Percentiles rank a stretch among this genome's conserved stretches.
These are phyloP conservation scores for Thunnus albacares DNA, from an alignment of 2,797 vertebrate genomes.

Conservation along the genomic window DNA sequence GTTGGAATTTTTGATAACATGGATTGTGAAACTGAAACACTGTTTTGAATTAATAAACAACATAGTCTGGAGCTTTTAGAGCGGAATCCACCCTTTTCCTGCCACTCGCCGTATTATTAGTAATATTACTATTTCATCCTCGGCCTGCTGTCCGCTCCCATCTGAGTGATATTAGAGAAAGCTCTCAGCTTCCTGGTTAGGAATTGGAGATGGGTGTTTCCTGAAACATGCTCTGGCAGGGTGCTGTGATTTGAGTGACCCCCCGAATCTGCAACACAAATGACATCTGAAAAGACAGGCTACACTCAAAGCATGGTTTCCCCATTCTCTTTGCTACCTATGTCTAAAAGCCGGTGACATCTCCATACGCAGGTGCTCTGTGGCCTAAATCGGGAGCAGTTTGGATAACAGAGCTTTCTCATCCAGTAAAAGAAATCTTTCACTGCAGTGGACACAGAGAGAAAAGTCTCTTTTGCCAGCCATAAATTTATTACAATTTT, in stretches of 20 bases:
- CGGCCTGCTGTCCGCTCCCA: conserved; percentile 61
- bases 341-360: conserved; percentile 70
- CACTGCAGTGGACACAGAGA: conserved; percentile 23
- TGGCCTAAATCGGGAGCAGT: conserved; percentile 53
- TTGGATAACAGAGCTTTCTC: conserved; percentile 30
- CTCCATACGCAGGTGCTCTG: conserved; percentile 41
- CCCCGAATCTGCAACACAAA: conserved; percentile 65
- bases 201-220: conserved; percentile 68
- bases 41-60: conserved; percentile 90
- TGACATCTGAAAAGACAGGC: conserved; percentile 72
- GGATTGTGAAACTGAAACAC: conserved; percentile 87
- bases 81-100: conserved; percentile 70
- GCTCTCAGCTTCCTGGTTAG: conserved; percentile 74
- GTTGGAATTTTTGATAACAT: conserved; percentile 89
- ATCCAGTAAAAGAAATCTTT: conserved; percentile 37
- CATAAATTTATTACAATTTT: conserved; percentile 33
- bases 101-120: conserved; percentile 78
- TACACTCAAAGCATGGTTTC: conserved; percentile 49
- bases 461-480: conserved; percentile 1
- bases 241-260: conserved; percentile 77
- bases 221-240: conserved; percentile 67
- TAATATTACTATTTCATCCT: conserved; percentile 83
- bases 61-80: conserved; percentile 83
- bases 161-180: conserved; percentile 80
- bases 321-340: conserved; percentile 43